Conservation (phyloP, 2,888 invertebrate species). For the Siphlonurus alternatus region DNA sequence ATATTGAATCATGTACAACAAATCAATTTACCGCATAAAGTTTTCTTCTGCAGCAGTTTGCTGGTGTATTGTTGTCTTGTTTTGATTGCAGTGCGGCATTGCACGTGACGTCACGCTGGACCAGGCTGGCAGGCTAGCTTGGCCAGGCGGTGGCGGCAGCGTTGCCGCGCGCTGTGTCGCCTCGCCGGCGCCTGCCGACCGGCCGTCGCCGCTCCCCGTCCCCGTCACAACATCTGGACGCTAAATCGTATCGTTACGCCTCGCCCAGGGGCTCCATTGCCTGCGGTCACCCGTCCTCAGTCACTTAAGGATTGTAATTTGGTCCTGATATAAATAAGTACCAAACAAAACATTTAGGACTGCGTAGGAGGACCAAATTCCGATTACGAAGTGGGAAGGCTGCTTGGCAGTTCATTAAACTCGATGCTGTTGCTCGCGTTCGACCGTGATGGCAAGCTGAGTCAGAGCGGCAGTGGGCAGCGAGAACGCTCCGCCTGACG, state of each 20-base stretch:
- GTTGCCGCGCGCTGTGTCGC: background rate
- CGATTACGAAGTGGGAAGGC: background rate
- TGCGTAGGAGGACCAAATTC: background rate
- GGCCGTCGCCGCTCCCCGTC: background rate
- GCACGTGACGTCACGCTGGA: background rate
- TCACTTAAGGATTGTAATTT: too few species aligned
- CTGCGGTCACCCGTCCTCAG: background rate
- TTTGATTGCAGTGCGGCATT: too few species aligned
- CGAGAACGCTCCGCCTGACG: background rate
- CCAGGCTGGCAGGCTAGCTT: background rate
- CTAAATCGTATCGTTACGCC: background rate
- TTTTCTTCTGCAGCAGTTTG: too few species aligned
- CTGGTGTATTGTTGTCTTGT: too few species aligned
- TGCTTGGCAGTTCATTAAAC: background rate
- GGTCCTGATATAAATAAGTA: too few species aligned
- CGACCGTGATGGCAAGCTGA: background rate
- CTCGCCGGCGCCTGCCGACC: background rate
- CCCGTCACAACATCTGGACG: background rate
- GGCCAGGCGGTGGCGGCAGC: background rate
- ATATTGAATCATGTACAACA: too few species aligned
- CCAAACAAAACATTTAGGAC: background rate
- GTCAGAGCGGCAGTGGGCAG: background rate
- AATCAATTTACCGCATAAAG: too few species aligned
- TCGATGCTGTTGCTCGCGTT: background rate
- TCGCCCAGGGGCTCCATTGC: background rate